Conservation (phyloP, 2,113 vertebrate genomes). For the Caretta caretta region DNA sequence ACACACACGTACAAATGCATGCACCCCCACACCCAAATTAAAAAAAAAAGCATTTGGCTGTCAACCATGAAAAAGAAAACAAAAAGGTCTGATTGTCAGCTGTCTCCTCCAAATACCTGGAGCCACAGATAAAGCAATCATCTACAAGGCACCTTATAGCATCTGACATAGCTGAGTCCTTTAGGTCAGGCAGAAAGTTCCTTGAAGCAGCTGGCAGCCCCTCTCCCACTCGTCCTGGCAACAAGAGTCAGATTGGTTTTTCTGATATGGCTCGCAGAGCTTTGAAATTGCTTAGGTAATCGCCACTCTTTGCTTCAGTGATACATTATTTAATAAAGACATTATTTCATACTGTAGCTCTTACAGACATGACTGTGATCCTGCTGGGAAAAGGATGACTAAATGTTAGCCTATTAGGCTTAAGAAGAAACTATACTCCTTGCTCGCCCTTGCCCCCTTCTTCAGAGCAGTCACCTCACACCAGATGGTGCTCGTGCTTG, state of each 20-base stretch:
- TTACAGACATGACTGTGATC: background rate
- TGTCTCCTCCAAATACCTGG: slow-evolving; percentile 65
- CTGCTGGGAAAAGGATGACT: background rate
- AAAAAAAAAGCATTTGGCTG: slow-evolving; percentile 54
- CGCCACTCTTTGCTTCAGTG: background rate
- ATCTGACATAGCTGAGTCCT: slow-evolving; percentile 23
- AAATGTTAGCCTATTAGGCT: background rate
- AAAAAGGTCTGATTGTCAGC: slow-evolving; percentile 56
- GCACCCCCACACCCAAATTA: background rate
- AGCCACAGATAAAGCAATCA: slow-evolving; percentile 22
- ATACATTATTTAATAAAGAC: background rate
- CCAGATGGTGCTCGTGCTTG: background rate
- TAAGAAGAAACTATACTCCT: background rate
- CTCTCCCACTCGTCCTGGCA: background rate
- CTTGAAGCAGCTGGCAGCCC: slow-evolving; percentile 46
- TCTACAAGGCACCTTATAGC: slow-evolving; percentile 33
- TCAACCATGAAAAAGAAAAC: slow-evolving; percentile 66
- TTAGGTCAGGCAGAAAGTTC: slow-evolving; percentile 34
- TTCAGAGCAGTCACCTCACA: background rate
- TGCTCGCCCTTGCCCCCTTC: background rate
- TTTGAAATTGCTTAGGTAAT: background rate
- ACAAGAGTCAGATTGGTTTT: background rate
- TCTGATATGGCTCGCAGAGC: background rate
- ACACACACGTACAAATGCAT: fast-evolving
- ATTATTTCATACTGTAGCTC: background rate